Percentiles rank a stretch among this genome's conserved stretches.
Conservation (phyloP, 1,140 invertebrate genomes). For the Heterodera schachtii region DNA sequence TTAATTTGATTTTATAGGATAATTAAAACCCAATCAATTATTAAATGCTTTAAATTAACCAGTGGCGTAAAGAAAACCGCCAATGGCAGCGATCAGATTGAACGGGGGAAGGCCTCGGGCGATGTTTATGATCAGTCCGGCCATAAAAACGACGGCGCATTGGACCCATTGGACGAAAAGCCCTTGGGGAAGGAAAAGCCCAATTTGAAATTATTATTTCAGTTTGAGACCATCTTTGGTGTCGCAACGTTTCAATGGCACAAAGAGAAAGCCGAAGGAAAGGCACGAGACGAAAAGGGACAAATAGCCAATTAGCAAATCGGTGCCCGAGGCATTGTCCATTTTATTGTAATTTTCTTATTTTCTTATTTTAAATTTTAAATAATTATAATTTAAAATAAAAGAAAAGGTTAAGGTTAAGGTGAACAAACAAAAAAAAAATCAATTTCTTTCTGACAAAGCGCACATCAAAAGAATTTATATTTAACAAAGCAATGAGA, state of each 20-base stretch:
- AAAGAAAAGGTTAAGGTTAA: no score
- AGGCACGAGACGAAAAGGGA: constrained; percentile 51
- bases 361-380: no score
- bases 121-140: constrained; percentile 56
- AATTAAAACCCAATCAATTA: no score
- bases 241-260: constrained; percentile 49
- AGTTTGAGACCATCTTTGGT: constrained; percentile 47
- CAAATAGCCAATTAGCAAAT: constrained; percentile 43
- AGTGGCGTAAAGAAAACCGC: constrained; percentile 60
- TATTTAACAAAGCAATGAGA: no score
- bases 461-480: no score
- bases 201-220: background rate
- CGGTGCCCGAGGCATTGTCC: constrained; percentile 12
- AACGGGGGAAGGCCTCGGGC: constrained; percentile 55
- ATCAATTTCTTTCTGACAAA: no score
- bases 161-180: constrained; percentile 64
- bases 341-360: background rate
- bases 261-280: constrained; percentile 56
- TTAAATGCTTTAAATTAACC: constrained; percentile 37
- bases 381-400: no score
- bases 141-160: constrained; percentile 55
- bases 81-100: constrained; percentile 51
- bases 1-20: no score
- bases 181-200: constrained; percentile 22
- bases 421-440: no score